Percentiles rank a stretch among this genome's conserved stretches.
Evolutionary conservation across 1,140 invertebrate genomes (phyloP).

Genomic region (Lerema accius): DNA sequence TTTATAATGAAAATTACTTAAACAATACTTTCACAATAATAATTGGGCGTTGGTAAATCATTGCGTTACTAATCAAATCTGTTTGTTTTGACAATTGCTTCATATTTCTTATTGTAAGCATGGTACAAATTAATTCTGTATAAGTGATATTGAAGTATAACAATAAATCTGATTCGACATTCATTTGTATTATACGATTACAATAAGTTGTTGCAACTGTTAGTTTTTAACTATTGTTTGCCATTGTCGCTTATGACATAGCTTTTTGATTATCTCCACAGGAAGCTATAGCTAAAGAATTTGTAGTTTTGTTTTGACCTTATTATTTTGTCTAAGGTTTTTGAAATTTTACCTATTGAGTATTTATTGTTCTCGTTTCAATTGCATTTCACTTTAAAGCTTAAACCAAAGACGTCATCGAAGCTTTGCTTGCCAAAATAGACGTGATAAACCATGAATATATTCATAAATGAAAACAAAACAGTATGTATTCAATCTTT

Average conservation of each 20-base stretch:
- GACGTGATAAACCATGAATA: too few species aligned
- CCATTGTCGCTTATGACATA: not conserved
- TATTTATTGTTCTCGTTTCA: too few species aligned
- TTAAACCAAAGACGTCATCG: too few species aligned
- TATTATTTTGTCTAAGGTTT: not conserved
- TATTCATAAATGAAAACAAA: too few species aligned
- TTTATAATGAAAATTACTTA: not conserved
- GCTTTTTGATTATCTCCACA: not conserved
- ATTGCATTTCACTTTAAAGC: too few species aligned
- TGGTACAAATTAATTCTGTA: constrained; percentile 8
- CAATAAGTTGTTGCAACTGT: not conserved
- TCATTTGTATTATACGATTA: constrained; percentile 13
- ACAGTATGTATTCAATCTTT: too few species aligned
- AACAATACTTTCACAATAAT: constrained; percentile 9
- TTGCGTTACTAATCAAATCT: not conserved
- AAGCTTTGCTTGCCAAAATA: too few species aligned
- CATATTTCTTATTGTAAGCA: constrained; percentile 1
- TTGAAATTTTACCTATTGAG: too few species aligned
- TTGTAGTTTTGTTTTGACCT: not conserved
- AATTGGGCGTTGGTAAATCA: constrained; percentile 5
- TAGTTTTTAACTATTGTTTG: not conserved
- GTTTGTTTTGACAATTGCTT: constrained; percentile 19
- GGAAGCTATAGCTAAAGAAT: not conserved
- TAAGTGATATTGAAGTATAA: constrained; percentile 4
- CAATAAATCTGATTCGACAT: constrained; percentile 12